A percentile compares a stretch with the other conserved stretches of the same genome.
Conservation (phyloP, 1,140 invertebrate species). For the Trigoniulus corallinus region DNA sequence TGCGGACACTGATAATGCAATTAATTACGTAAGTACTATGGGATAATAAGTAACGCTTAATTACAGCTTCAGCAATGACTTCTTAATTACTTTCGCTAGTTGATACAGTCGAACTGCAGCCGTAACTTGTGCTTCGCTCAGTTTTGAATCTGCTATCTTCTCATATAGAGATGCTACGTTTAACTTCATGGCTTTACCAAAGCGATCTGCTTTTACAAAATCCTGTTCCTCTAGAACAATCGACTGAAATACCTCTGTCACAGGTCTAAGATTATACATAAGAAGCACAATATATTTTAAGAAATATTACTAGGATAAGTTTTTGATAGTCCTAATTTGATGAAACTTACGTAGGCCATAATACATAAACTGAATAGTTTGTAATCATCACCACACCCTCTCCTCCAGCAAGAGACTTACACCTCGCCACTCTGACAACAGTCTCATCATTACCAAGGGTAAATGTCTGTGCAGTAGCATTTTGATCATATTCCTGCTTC, state of each 20-base stretch:
- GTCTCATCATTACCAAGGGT: no score
- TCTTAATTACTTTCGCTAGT: constrained; percentile 40
- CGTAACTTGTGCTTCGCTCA: constrained; percentile 41
- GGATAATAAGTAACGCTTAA: background rate
- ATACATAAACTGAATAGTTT: constrained; percentile 47
- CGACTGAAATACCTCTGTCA: constrained; percentile 47
- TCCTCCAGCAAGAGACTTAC: constrained; percentile 19
- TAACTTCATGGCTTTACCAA: constrained; percentile 42
- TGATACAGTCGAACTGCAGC: constrained; percentile 51
- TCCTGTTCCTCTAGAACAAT: constrained; percentile 36
- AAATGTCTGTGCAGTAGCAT: no score
- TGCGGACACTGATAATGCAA: constrained; percentile 35
- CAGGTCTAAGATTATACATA: constrained; percentile 31
- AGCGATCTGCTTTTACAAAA: constrained; percentile 35
- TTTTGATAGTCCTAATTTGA: constrained; percentile 38
- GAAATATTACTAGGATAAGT: background rate
- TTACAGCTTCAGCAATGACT: background rate
- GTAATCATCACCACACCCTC: constrained; percentile 16
- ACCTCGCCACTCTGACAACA: no score
- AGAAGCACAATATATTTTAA: background rate
- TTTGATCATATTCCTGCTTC: constrained; percentile 26
- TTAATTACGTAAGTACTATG: constrained; percentile 12
- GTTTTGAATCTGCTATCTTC: constrained; percentile 47
- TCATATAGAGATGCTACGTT: constrained; percentile 51
- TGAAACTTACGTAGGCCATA: constrained; percentile 45